These are phyloP conservation scores for Brevimyrus niger DNA, from an alignment of 2,113 vertebrate genomes.

Conservation along the genomic window DNA sequence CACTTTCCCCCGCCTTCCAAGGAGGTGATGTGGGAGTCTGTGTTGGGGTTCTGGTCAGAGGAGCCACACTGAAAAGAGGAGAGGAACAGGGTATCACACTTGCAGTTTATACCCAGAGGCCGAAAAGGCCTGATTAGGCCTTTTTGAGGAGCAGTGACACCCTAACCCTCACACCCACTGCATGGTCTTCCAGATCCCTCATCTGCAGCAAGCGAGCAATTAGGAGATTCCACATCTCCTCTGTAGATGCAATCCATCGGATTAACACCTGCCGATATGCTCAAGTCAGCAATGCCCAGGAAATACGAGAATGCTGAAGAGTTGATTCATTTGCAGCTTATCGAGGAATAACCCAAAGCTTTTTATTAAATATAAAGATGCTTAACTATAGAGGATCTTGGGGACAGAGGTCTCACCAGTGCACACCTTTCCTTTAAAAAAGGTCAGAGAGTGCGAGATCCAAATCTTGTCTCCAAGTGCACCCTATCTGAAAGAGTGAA, in stretches of 20 bases:
- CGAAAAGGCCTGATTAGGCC: background rate
- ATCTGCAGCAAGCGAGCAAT: background rate
- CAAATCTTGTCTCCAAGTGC: slow-evolving; percentile 26
- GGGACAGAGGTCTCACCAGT: background rate
- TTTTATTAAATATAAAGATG: background rate
- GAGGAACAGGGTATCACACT: background rate
- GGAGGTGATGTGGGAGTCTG: background rate
- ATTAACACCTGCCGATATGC: background rate
- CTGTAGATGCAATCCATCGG: background rate
- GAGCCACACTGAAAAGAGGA: background rate
- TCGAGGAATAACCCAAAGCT: background rate
- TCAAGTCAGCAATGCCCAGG: background rate
- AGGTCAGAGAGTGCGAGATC: slow-evolving; percentile 15
- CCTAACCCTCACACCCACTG: background rate
- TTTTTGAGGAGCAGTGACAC: background rate
- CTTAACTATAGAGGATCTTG: background rate
- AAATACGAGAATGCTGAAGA: background rate
- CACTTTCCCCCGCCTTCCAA: background rate
- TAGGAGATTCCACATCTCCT: background rate
- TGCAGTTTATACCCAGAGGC: background rate
- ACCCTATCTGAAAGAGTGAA: slow-evolving; percentile 19
- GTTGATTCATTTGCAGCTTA: background rate
- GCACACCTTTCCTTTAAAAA: slow-evolving; percentile 7
- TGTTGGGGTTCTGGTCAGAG: background rate
- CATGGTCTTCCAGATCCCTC: background rate